phyloP scores from a whole-genome alignment of 2,888 invertebrate species.

The Cremastinae sp. region DNA sequence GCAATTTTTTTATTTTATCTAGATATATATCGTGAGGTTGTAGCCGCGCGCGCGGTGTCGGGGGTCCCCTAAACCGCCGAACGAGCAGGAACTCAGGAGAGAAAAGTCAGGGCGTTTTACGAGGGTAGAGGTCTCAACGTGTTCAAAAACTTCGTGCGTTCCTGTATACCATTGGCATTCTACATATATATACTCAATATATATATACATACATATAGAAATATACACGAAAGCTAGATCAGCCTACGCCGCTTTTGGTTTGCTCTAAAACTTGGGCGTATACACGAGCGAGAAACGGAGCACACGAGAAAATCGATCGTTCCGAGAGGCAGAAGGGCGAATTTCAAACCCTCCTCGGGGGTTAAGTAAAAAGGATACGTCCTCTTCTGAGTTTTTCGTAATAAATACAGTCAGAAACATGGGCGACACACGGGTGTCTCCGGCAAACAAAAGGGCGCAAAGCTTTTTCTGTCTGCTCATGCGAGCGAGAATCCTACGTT shows the following conservation, averaged over 20 bases:
- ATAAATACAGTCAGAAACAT: not conserved
- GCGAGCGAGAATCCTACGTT: not conserved
- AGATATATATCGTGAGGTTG: conserved; percentile 61
- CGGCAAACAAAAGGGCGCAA: conserved; percentile 8
- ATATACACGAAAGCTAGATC: conserved; percentile 45
- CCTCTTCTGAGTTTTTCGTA: not conserved
- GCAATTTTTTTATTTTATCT: conserved; percentile 58
- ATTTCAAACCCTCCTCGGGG: not conserved
- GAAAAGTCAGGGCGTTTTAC: conserved; percentile 62
- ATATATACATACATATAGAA: conserved; percentile 30
- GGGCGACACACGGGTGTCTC: no score
- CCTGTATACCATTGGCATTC: conserved; percentile 12
- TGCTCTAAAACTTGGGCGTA: no score
- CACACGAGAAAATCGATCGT: not conserved
- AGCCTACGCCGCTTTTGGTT: conserved; percentile 16
- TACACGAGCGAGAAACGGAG: no score
- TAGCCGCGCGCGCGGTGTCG: conserved; percentile 39
- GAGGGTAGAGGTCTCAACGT: conserved; percentile 63
- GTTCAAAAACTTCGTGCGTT: conserved; percentile 31
- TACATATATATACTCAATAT: conserved; percentile 42
- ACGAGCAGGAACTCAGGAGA: conserved; percentile 38
- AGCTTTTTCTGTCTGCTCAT: not conserved
- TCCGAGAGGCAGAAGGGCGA: conserved; percentile 9
- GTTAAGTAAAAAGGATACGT: not conserved
- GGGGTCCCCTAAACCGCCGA: conserved; percentile 54